A percentile compares a stretch with the other conserved stretches of the same genome.
These are phyloP conservation scores for Leptodactylus fallax DNA, from an alignment of 2,797 vertebrate species.

Conservation along the genomic window DNA sequence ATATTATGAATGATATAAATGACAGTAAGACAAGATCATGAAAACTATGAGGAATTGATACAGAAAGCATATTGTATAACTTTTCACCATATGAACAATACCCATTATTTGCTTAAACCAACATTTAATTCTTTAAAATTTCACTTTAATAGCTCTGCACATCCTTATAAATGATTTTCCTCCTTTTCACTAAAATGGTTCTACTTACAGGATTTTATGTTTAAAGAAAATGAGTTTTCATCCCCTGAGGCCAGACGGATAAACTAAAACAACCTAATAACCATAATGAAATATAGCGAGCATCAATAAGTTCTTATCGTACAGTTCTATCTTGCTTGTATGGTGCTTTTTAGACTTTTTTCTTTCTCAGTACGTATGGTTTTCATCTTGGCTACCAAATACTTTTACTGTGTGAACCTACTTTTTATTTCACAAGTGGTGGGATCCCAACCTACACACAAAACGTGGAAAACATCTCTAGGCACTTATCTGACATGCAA, in stretches of 20 bases:
- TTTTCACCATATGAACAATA: too few relatives aligned
- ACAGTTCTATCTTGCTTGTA: not conserved
- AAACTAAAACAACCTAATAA: not conserved
- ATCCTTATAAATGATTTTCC: not conserved
- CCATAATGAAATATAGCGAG: not conserved
- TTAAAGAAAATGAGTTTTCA: not conserved
- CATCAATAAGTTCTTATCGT: not conserved
- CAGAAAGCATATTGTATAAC: too few relatives aligned
- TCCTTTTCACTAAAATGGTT: not conserved
- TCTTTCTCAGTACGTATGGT: slow-evolving; percentile 20
- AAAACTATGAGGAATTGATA: too few relatives aligned
- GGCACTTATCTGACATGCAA: slow-evolving; percentile 51
- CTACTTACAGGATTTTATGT: not conserved
- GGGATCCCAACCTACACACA: slow-evolving; percentile 56
- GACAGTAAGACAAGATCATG: too few relatives aligned
- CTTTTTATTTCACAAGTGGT: slow-evolving; percentile 53
- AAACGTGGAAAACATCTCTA: slow-evolving; percentile 50
- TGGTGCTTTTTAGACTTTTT: not conserved
- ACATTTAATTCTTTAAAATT: too few relatives aligned
- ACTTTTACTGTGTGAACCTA: slow-evolving; percentile 50
- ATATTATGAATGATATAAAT: too few relatives aligned
- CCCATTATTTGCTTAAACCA: too few relatives aligned
- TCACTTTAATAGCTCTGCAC: too few relatives aligned
- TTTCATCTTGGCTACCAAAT: slow-evolving; percentile 48
- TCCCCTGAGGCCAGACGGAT: not conserved